Evolutionary conservation across 2,888 invertebrate genomes (phyloP), one percentile per base, ranked within the genome.

Genomic region (Pseudolycoriella hygida): DNA sequence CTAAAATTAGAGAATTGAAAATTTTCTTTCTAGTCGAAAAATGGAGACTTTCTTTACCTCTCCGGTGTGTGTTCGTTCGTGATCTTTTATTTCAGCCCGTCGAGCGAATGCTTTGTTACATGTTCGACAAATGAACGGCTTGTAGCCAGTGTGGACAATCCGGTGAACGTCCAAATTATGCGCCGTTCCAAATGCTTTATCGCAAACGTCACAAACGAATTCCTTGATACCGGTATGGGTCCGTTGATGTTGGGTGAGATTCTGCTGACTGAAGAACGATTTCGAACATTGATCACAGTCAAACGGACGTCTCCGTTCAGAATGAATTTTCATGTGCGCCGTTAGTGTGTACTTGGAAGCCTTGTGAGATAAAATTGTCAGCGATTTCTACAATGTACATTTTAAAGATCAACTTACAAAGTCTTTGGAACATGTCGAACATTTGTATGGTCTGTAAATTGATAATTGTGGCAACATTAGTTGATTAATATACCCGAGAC

Each of bases 261-360:
- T 85, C 60, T 81, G 82, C 44, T 74, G 74, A n/a, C 80, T 81
- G 43, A 83, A 67, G 62, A 86, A 86, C 1, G 78, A 69, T 58
- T 85, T 85, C 11, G 64, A 68, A 55, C 86, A 86, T 32, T 73
- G 68, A 1, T 59, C 57, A 53, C 86, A 86, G 42, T 73, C 71
- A 57, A 64, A 81, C 0, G 82, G 82, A 1, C 85, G 67, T 0
- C 80, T 78, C 1, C 85, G 69, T 10, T 68, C 61, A 53, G 61
- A 70, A 54, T 85, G 85, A 0, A 79, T 85, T 61, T 83, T 85
- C 47, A 77, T 66, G 53, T 85, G 86, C 0, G 83, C 75, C 51
- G 78, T 79, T 50, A 76, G 73, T 0, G 84, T 82, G 55, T 85
- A 85, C 54, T 84, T 85, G 11, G 80, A 81, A n/a, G n/a, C n/a